phyloP scores from a whole-genome alignment of 2,797 vertebrate species.

The Pseudotriccus pelzelni region DNA sequence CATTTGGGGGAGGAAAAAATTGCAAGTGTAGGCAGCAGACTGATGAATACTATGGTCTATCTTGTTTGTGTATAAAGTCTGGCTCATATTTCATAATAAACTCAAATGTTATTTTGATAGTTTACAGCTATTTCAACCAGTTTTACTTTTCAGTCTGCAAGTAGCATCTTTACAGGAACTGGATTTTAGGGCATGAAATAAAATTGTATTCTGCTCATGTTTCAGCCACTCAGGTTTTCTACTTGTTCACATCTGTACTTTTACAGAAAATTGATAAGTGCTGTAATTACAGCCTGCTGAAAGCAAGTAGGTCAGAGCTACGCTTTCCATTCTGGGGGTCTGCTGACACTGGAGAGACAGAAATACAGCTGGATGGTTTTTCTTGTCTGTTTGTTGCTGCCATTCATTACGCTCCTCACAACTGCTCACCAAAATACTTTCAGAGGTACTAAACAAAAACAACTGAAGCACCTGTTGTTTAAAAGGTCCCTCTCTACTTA shows the following conservation, averaged over 20 bases:
- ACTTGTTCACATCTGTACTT: slow-evolving; percentile 20
- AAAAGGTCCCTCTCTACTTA: neutral
- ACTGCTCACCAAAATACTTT: neutral
- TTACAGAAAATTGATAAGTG: slow-evolving; percentile 29
- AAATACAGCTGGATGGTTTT: slow-evolving; percentile 12
- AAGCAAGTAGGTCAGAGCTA: slow-evolving; percentile 55
- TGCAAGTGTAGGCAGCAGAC: neutral
- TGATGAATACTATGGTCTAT: neutral
- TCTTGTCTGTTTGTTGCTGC: neutral
- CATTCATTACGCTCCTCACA: neutral
- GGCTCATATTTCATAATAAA: neutral
- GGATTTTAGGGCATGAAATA: neutral
- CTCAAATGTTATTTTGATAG: neutral
- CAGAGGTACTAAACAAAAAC: neutral
- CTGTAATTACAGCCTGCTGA: slow-evolving; percentile 49
- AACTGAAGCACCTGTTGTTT: neutral
- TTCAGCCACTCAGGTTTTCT: slow-evolving; percentile 24
- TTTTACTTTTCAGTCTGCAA: neutral
- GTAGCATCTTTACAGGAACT: neutral
- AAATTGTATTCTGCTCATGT: slow-evolving; percentile 4
- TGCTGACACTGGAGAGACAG: neutral
- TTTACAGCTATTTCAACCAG: neutral
- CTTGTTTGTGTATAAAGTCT: neutral
- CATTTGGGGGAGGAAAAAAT: neutral
- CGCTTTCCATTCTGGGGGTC: neutral